Evolutionary conservation across 2,113 vertebrate species (phyloP), one percentile per base, ranked within the genome.

Genomic region (Pan paniscus): DNA sequence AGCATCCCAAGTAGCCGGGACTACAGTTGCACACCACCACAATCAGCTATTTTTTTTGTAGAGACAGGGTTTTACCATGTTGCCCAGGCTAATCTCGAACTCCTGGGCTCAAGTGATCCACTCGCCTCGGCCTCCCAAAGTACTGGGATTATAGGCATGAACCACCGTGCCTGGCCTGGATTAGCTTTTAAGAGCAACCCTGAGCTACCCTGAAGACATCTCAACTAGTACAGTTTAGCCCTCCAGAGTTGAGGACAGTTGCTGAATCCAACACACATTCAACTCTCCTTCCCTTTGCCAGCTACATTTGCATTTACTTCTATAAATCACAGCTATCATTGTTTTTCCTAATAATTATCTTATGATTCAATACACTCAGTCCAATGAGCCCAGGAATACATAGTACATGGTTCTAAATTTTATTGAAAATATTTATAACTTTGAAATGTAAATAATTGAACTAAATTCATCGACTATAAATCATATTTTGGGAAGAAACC

Each of bases 381-480:
- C 11, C 84, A 73, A 35, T 94, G 16, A 96, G n/a, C 20, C 50
- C 35, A 72, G 23, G 40, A 82, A 8, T 89, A 4, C 32, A 70
- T 30, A 35, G 32, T 35, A 43, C 57, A 14, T 78, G 27, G 11
- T 40, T 96, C 5, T 73, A 82, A 87, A 30, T 72, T 75, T 85
- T 76, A 55, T 67, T 67, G 43, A 90, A 97, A 87, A 23, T 64
- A 72, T 59, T 52, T 23, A 18, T 91, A 95, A 68, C 57, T 81
- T 84, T 96, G 55, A n/a, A 22, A 64, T 40, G 14, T 87, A 67
- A 93, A 93, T 12, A 90, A 88, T 12, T 93, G 13, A 96, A 68
- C 9, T 17, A 38, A 93, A 10, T 75, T 83, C 5, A 90, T 83
- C n/a, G 81, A 35, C 32, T 84, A 38, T 48, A 84, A 93, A 96